Evolutionary conservation across 2,797 vertebrate species (phyloP).

Genomic region (Mionectes olivaceus): DNA sequence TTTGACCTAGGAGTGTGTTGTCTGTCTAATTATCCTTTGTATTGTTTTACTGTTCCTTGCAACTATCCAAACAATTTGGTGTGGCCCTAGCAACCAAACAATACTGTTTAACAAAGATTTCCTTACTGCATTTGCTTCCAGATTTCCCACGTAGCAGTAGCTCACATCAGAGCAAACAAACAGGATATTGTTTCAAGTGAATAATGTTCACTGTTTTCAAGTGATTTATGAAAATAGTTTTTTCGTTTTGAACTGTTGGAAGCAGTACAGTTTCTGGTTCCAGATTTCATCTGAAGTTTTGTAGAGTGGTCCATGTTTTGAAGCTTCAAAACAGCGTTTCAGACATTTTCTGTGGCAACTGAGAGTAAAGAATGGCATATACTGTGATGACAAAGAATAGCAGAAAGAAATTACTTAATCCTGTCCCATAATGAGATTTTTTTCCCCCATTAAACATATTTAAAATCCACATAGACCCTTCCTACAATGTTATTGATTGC

Average conservation of each 20-base stretch:
- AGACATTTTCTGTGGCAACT: background rate
- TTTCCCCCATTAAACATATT: background rate
- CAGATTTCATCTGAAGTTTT: slow-evolving; percentile 9
- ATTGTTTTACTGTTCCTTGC: slow-evolving; percentile 61
- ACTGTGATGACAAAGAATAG: background rate
- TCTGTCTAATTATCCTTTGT: slow-evolving; percentile 47
- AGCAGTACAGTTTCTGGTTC: slow-evolving; percentile 22
- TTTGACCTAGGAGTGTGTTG: slow-evolving; percentile 16
- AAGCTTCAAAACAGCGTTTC: background rate
- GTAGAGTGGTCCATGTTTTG: background rate
- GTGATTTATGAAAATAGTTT: slow-evolving; percentile 29
- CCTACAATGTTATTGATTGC: background rate
- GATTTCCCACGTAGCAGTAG: slow-evolving; percentile 53
- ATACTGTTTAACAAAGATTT: slow-evolving; percentile 55
- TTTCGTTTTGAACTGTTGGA: slow-evolving; percentile 37
- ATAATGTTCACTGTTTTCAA: slow-evolving; percentile 59
- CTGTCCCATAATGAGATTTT: background rate
- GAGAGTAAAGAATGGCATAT: background rate
- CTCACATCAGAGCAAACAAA: slow-evolving; percentile 63
- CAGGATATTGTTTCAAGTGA: slow-evolving; percentile 73
- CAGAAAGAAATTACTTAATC: background rate
- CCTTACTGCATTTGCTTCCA: slow-evolving; percentile 49
- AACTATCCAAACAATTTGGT: slow-evolving; percentile 61
- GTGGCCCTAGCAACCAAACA: slow-evolving; percentile 67
- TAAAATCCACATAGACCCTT: background rate